Evolutionary conservation across 2,797 vertebrate species (phyloP), one percentile per base, ranked within the genome.

Genomic region (Staurois parvus): DNA sequence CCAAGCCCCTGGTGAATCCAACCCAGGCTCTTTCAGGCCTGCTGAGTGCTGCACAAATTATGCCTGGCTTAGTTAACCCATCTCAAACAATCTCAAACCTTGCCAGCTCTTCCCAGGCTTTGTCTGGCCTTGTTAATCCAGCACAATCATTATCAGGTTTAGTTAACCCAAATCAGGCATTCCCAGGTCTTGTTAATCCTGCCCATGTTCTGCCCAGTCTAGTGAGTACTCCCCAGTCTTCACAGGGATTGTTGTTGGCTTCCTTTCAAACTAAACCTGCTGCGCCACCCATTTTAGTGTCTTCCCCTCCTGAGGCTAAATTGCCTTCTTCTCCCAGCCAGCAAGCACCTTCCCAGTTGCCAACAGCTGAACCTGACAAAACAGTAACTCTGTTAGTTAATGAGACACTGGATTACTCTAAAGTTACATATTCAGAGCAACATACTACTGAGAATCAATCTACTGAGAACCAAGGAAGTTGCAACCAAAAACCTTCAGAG

Each of bases 371-470:
- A 52, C 45, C 56, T 69, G 76, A 83, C 48, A 87, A 87, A 83
- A 45, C 42, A 17, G 48, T 15, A 75, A 34, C 64, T 13, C n/a
- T 32, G 37, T 26, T n/a, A 26, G n/a, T 70, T 72, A 28, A 24
- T 24, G 59, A 85, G 2, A 37, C 28, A 4, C 34, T 75, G 28
- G 84, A 40, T 70, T 74, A 67, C 29, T 52, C 84, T 76, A 83
- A 73, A 21, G 29, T 78, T 24, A 62, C 84, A 72, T 19, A 83
- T 62, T 73, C 84, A 68, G 91, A 92, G 59, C 56, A 72, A 21
- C 52, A 72, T 12, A 29, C 26, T 29, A 37, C 76, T 40, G 85
- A 87, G 8, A 29, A 21, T 12, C 76, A 83, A 69, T 32, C 34
- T 69, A 21, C 59, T 21, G 85, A 84, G 19, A 87, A 52, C 40